These are phyloP conservation scores for Eustalomyia histrio DNA, from an alignment of 2,888 invertebrate species.

Conservation along the genomic window DNA sequence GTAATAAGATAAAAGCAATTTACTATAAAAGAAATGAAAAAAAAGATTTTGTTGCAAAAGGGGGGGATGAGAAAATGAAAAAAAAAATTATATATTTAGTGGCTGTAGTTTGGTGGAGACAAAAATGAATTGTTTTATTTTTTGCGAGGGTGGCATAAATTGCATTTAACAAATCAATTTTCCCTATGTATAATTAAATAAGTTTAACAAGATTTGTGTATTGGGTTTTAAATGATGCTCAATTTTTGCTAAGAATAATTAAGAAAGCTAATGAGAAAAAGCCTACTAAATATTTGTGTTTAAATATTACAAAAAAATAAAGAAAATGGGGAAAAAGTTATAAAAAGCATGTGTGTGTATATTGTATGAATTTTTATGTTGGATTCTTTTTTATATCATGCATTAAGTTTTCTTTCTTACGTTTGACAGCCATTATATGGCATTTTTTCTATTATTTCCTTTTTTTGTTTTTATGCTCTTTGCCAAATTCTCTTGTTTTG, in stretches of 20 bases:
- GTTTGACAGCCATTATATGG: background rate
- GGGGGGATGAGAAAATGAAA: slow-evolving; percentile 1
- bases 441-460: background rate
- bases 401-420: background rate
- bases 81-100: slow-evolving; percentile 21
- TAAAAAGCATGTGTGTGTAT: background rate
- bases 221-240: background rate
- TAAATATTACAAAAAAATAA: background rate
- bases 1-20: slow-evolving; percentile 2
- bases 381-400: background rate
- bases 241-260: background rate
- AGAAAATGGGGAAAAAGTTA: background rate
- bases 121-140: slow-evolving; percentile 12
- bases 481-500: background rate
- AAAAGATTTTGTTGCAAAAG: background rate
- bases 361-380: background rate
- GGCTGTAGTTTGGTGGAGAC: slow-evolving; percentile 42
- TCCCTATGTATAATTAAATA: slow-evolving; percentile 45
- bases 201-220: slow-evolving; percentile 12
- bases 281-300: background rate
- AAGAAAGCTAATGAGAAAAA: background rate
- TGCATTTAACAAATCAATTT: slow-evolving; percentile 57
- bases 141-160: slow-evolving; percentile 17
- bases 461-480: background rate
- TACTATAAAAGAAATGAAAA: background rate